A percentile compares a stretch with the other conserved stretches of the same genome.
Conservation (phyloP, 1,140 invertebrate genomes). For the Vanessa tameamea region DNA sequence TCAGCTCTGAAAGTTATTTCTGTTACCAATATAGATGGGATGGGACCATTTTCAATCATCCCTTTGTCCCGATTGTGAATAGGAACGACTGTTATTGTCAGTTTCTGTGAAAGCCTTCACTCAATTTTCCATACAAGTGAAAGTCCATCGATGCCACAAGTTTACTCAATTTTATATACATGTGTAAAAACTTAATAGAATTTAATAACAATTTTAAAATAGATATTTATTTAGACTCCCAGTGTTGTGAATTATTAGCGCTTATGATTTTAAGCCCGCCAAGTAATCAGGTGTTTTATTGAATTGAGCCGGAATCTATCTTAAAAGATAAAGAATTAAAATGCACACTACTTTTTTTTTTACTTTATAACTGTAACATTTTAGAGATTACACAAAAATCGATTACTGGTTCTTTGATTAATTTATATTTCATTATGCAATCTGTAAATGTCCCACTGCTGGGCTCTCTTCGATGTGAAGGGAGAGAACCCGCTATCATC, state of each 20-base stretch:
- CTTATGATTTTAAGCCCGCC: slow-evolving; percentile 21
- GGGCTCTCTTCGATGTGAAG: too few relatives aligned
- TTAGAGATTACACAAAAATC: too few relatives aligned
- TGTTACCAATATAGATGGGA: slow-evolving; percentile 19
- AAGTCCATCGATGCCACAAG: neutral
- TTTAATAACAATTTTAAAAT: slow-evolving; percentile 23
- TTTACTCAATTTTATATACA: slow-evolving; percentile 6
- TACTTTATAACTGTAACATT: too few relatives aligned
- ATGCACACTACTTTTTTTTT: neutral
- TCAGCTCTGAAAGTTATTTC: slow-evolving; percentile 19
- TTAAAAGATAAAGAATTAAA: too few relatives aligned
- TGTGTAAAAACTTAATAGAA: slow-evolving; percentile 8
- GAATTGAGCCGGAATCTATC: too few relatives aligned
- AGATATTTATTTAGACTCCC: neutral
- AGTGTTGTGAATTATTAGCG: slow-evolving; percentile 23
- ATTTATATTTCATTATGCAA: too few relatives aligned
- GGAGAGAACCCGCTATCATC: too few relatives aligned
- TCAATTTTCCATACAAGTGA: slow-evolving; percentile 18
- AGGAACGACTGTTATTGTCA: slow-evolving; percentile 29
- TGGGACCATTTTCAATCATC: slow-evolving; percentile 27
- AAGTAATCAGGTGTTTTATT: slow-evolving; percentile 19
- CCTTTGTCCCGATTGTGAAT: slow-evolving; percentile 29
- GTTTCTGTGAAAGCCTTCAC: slow-evolving; percentile 23
- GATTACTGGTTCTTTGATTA: too few relatives aligned
- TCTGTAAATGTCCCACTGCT: too few relatives aligned